These are phyloP conservation scores for Pycnomerus fuliginosus DNA, from an alignment of 2,888 invertebrate genomes.

Conservation along the genomic window DNA sequence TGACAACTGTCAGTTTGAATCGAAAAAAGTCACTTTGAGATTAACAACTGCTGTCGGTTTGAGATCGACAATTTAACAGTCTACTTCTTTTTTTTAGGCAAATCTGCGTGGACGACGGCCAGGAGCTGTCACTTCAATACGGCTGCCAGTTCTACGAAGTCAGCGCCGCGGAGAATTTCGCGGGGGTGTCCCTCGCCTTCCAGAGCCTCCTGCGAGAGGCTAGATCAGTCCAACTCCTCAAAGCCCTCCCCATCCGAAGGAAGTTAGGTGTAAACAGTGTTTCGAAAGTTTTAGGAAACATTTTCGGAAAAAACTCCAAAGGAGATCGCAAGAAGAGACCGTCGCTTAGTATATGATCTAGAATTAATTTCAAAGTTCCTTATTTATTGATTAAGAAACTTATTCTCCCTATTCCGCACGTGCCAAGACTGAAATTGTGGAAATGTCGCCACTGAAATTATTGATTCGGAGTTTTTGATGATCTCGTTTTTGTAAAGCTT, in stretches of 20 bases:
- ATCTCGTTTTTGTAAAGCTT: too few relatives aligned
- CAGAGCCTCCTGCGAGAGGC: constrained; percentile 74
- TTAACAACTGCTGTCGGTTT: too few relatives aligned
- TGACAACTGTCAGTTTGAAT: too few relatives aligned
- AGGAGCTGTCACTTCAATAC: constrained; percentile 73
- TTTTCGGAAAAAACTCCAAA: constrained; percentile 76
- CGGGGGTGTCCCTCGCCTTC: constrained; percentile 78
- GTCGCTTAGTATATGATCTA: constrained; percentile 69
- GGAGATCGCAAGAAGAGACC: constrained; percentile 76
- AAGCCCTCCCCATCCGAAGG: constrained; percentile 67
- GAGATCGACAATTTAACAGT: constrained; percentile 3
- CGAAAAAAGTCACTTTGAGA: too few relatives aligned
- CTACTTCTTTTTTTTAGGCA: constrained; percentile 57
- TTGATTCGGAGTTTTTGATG: too few relatives aligned
- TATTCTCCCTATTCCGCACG: too few relatives aligned
- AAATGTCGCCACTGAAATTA: too few relatives aligned
- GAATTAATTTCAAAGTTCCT: constrained; percentile 26
- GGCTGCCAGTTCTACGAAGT: constrained; percentile 85
- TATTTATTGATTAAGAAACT: constrained; percentile 31
- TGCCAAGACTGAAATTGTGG: too few relatives aligned
- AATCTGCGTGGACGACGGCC: constrained; percentile 77
- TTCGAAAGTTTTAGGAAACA: constrained; percentile 76
- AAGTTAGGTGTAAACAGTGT: constrained; percentile 77
- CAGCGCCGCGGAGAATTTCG: constrained; percentile 79
- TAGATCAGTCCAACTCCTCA: constrained; percentile 70